Percentiles rank a stretch among this genome's conserved stretches.
These are phyloP conservation scores for Rynchops niger DNA, from an alignment of 2,113 vertebrate genomes.

Conservation along the genomic window DNA sequence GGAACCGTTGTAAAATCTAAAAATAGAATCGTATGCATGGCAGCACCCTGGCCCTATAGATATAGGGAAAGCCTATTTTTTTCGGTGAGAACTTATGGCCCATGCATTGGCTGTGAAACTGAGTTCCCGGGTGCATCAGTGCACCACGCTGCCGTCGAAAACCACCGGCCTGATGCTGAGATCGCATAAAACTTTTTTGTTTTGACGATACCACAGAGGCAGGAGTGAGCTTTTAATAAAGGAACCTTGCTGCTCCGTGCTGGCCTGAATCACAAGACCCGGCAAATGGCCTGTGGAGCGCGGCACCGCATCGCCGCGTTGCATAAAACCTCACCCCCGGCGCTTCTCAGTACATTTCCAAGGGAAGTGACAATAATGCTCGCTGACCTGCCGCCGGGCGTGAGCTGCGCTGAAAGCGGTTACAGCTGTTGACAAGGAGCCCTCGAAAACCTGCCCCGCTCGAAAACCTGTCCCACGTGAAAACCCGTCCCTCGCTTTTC, in stretches of 20 bases:
- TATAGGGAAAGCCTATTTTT: background rate
- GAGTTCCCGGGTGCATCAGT: background rate
- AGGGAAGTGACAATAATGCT: background rate
- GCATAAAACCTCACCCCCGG: background rate
- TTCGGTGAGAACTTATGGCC: background rate
- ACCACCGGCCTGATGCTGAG: background rate
- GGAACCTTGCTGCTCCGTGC: background rate
- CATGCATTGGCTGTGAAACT: background rate
- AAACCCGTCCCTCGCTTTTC: background rate
- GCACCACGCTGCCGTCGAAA: background rate
- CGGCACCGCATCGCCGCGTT: fast-evolving
- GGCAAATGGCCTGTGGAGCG: background rate
- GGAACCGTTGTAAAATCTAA: background rate
- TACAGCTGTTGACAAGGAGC: background rate
- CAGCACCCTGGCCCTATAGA: background rate
- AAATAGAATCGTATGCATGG: background rate
- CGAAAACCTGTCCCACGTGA: background rate
- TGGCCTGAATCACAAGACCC: background rate
- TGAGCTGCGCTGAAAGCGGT: background rate
- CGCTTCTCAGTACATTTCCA: background rate
- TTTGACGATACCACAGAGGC: background rate
- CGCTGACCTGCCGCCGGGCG: background rate
- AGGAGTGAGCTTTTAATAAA: background rate
- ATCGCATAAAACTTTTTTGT: background rate
- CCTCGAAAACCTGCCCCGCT: background rate